Percentiles rank a stretch among this genome's conserved stretches.
Evolutionary conservation across 2,797 vertebrate species (phyloP).

Genomic region (Enteromius mattozi): DNA sequence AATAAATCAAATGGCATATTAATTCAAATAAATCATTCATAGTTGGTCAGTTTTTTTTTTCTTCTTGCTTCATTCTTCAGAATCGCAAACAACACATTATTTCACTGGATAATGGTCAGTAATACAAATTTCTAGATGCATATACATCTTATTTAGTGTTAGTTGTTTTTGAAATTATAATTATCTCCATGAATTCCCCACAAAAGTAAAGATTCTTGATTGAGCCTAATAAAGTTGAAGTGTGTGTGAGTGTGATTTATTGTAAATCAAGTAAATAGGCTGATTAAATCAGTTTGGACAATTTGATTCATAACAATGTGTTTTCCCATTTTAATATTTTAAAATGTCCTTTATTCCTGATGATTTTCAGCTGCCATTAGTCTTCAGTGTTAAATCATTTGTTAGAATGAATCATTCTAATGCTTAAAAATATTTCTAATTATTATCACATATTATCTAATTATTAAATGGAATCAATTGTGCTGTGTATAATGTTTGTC

Average conservation of each 20-base stretch:
- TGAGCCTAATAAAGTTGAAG: neutral
- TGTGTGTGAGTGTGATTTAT: neutral
- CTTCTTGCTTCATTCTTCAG: neutral
- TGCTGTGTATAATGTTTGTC: neutral
- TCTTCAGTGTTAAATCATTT: neutral
- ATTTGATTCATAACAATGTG: neutral
- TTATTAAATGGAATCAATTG: neutral
- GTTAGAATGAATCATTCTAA: neutral
- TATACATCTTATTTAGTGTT: neutral
- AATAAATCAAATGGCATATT: conserved; percentile 30
- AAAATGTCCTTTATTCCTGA: neutral
- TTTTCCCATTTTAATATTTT: neutral
- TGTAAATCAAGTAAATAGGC: neutral
- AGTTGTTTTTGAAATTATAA: neutral
- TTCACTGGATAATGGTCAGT: neutral
- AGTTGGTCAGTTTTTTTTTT: conserved; percentile 12
- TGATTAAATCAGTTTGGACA: neutral
- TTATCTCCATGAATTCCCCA: neutral
- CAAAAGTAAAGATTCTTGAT: neutral
- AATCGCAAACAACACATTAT: conserved; percentile 12
- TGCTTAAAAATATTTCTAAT: neutral
- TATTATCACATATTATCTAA: neutral
- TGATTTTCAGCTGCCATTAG: neutral
- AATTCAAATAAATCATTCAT: conserved; percentile 43
- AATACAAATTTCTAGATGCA: neutral